These are phyloP conservation scores for Mastomys natalensis DNA, from an alignment of 2,113 vertebrate species.

Conservation along the genomic window DNA sequence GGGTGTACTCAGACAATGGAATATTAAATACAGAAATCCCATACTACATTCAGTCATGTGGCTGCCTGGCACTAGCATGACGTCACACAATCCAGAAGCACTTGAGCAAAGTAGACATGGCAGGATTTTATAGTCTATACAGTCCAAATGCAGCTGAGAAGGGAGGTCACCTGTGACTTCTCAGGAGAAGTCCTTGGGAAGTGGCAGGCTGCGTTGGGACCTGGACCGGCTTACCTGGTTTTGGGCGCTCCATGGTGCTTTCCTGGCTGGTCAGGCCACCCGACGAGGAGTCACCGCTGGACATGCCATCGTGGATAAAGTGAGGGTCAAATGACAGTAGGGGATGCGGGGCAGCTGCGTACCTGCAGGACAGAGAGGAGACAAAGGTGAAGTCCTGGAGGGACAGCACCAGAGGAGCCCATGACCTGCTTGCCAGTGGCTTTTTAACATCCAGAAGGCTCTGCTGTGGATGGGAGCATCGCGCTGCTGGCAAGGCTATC, in stretches of 20 bases:
- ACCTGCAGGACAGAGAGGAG: constrained; percentile 82
- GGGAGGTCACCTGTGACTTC: too few relatives aligned
- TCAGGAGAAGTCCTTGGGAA: not conserved
- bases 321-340: constrained; percentile 89
- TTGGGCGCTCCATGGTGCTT: constrained; percentile 93
- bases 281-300: constrained; percentile 92
- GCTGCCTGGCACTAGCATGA: not conserved
- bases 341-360: constrained; percentile 85
- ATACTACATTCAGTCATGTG: accelerated
- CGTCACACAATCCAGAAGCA: not conserved
- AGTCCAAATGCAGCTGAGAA: not conserved
- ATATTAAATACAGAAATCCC: not conserved
- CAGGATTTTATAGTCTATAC: not conserved
- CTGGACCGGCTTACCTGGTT: constrained; percentile 87
- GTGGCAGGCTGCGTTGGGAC: not conserved
- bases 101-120: accelerated
- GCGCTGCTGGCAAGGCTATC: not conserved
- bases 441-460: not conserved
- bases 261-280: constrained; percentile 93
- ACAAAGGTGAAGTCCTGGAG: not conserved
- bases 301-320: constrained; percentile 87
- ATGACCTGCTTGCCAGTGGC: not conserved
- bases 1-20: not conserved
- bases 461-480: not conserved
- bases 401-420: not conserved